Percentiles rank a stretch among this genome's conserved stretches.
phyloP scores from a whole-genome alignment of 2,113 vertebrate genomes.

The Stegastes partitus region DNA sequence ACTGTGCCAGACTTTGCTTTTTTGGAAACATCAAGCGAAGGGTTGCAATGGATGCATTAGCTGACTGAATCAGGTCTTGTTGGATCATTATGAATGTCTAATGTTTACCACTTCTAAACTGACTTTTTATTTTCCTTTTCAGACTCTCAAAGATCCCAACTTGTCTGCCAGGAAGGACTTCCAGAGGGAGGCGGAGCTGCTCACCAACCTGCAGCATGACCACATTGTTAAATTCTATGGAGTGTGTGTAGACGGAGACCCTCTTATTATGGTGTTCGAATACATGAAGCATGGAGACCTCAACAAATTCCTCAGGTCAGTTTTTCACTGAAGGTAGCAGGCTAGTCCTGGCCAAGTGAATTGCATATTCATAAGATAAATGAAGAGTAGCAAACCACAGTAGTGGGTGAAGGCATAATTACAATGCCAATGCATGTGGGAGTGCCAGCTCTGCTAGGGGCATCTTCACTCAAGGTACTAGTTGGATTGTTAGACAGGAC shows the following conservation, averaged over 20 bases:
- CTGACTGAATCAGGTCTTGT: not conserved
- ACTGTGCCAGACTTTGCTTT: too few species aligned
- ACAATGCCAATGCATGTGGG: not conserved
- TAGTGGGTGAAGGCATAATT: slow-evolving; percentile 7
- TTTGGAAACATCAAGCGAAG: not conserved
- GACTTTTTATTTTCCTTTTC: slow-evolving; percentile 24
- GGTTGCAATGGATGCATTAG: not conserved
- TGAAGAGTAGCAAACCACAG: not conserved
- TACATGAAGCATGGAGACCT: slow-evolving; percentile 99
- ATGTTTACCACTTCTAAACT: not conserved
- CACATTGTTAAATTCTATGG: slow-evolving; percentile 98
- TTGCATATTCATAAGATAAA: not conserved
- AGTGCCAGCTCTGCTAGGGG: not conserved
- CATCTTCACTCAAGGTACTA: not conserved
- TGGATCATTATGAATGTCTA: too few species aligned
- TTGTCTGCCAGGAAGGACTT: slow-evolving; percentile 97
- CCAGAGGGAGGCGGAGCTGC: slow-evolving; percentile 96
- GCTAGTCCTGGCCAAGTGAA: too few species aligned
- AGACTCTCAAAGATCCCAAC: slow-evolving; percentile 97
- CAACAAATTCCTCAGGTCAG: slow-evolving; percentile 97
- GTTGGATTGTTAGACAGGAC: not conserved
- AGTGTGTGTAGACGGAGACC: slow-evolving; percentile 96
- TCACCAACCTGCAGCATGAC: slow-evolving; percentile 97
- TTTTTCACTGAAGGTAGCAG: slow-evolving; percentile 2
- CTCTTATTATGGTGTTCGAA: slow-evolving; percentile 99